These are phyloP conservation scores for Synchiropus splendidus DNA, from an alignment of 2,113 vertebrate species.

Conservation along the genomic window DNA sequence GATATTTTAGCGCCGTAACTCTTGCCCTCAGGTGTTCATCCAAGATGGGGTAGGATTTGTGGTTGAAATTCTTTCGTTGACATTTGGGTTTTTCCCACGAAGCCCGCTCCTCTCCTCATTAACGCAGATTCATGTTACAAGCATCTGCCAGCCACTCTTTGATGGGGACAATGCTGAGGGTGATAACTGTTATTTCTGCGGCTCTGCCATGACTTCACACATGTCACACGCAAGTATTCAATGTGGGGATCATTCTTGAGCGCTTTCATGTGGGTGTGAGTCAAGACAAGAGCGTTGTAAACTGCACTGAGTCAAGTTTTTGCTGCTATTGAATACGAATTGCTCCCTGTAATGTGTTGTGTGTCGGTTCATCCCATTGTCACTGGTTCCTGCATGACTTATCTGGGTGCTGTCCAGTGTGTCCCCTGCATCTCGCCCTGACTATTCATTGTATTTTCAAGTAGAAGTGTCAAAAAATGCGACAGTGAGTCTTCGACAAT, in stretches of 20 bases:
- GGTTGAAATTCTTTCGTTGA: conserved; percentile 4
- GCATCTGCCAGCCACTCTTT: conserved; percentile 33
- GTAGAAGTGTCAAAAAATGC: too few relatives aligned
- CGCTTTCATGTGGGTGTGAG: conserved; percentile 13
- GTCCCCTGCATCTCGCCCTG: too few relatives aligned
- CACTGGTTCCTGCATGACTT: too few relatives aligned
- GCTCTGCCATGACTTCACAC: conserved; percentile 19
- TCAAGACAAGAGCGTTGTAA: conserved; percentile 10
- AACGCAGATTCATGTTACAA: conserved; percentile 32
- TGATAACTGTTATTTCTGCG: conserved; percentile 48
- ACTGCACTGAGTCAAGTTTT: conserved; percentile 1
- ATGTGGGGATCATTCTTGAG: conserved; percentile 35
- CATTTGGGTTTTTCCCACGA: conserved; percentile 40
- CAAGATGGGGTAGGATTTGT: conserved; percentile 2
- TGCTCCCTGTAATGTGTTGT: too few relatives aligned
- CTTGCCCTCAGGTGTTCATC: background rate
- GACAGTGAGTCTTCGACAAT: too few relatives aligned
- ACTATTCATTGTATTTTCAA: too few relatives aligned
- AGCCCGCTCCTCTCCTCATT: conserved; percentile 13
- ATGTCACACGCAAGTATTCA: conserved; percentile 23
- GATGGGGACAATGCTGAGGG: conserved; percentile 23
- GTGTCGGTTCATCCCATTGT: too few relatives aligned
- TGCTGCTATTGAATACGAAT: too few relatives aligned
- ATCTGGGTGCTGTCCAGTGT: too few relatives aligned
- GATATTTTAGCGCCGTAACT: conserved; percentile 4